These are phyloP conservation scores for Orchesella flavescens DNA, from an alignment of 2,888 invertebrate genomes.

Conservation along the genomic window DNA sequence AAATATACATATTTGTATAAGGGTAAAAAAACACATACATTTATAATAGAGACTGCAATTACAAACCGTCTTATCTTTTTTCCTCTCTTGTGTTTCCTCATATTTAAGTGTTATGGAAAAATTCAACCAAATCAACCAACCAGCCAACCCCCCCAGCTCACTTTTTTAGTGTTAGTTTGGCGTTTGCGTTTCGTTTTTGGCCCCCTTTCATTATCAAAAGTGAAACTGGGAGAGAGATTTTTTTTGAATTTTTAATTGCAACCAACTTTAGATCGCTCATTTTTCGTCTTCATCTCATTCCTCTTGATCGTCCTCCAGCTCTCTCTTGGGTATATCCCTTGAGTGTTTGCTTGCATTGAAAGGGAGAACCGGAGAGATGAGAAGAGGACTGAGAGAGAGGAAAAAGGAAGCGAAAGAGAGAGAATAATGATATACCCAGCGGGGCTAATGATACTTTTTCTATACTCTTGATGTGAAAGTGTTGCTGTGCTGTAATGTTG, in stretches of 20 bases:
- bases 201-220: constrained; percentile 2
- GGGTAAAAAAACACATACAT: no score
- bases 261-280: constrained; percentile 69
- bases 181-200: no score
- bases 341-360: not conserved
- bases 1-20: not conserved
- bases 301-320: constrained; percentile 9
- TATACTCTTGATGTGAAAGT: not conserved
- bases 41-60: no score
- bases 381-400: not conserved
- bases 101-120: no score
- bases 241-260: constrained; percentile 72
- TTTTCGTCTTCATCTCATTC: constrained; percentile 53
- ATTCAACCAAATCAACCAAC: not conserved
- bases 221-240: constrained; percentile 37
- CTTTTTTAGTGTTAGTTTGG: no score
- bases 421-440: constrained; percentile 31
- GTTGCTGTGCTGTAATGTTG: no score
- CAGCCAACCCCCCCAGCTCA: not conserved
- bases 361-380: not conserved
- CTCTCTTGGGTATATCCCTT: not conserved
- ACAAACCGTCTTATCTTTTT: no score
- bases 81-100: no score
- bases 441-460: constrained; percentile 33
- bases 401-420: constrained; percentile 12